These are phyloP conservation scores for Colaptes auratus DNA, from an alignment of 2,113 vertebrate species.

Conservation along the genomic window DNA sequence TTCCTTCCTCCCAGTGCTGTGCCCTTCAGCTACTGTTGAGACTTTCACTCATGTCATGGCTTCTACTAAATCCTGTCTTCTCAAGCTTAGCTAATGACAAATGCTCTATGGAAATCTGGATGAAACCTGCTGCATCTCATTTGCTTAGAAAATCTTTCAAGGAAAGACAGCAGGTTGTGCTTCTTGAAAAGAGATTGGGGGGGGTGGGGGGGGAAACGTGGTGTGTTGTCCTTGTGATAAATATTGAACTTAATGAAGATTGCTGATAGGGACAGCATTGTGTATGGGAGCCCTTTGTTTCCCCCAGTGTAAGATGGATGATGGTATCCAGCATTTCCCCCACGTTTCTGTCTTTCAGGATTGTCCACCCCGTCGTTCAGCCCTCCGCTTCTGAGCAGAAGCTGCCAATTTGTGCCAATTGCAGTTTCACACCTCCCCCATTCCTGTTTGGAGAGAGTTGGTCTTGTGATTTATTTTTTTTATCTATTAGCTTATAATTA, in stretches of 20 bases:
- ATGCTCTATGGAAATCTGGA: slow-evolving; percentile 51
- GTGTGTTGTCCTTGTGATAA: slow-evolving; percentile 40
- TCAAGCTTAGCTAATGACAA: slow-evolving; percentile 47
- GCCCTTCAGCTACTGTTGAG: slow-evolving; percentile 12
- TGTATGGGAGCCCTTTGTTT: slow-evolving; percentile 33
- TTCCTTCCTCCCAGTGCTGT: not conserved
- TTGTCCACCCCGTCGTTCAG: not conserved
- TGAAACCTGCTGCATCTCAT: slow-evolving; percentile 70
- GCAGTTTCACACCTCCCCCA: slow-evolving; percentile 21
- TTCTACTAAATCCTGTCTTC: slow-evolving; percentile 29
- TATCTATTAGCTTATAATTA: slow-evolving; percentile 34
- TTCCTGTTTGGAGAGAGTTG: not conserved
- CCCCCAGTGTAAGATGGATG: not conserved
- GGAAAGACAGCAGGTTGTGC: slow-evolving; percentile 35
- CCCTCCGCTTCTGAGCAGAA: not conserved
- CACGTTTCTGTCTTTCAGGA: not conserved
- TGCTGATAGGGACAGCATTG: slow-evolving; percentile 25
- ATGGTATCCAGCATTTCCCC: not conserved
- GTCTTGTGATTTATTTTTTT: not conserved
- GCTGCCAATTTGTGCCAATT: slow-evolving; percentile 41
- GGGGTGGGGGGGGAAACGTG: not conserved
- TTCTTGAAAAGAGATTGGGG: not conserved
- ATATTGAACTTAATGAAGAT: slow-evolving; percentile 47
- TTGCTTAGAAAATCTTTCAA: slow-evolving; percentile 51
- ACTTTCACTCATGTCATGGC: not conserved